These are phyloP conservation scores for Podarcis lilfordi DNA, from an alignment of 2,797 vertebrate genomes.

Conservation along the genomic window DNA sequence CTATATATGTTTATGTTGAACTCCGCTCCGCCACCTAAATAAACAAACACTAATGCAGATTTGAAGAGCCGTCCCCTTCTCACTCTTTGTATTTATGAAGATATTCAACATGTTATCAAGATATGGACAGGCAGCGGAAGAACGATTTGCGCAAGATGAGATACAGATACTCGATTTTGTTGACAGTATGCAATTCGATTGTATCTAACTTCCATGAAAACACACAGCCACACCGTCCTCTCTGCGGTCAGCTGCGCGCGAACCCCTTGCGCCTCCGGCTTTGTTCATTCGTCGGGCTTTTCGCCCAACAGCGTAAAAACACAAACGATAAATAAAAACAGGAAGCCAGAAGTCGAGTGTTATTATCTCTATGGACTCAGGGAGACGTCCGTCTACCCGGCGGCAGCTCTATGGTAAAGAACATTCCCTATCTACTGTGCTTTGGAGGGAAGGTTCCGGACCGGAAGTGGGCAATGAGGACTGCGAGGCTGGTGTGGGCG, in stretches of 20 bases:
- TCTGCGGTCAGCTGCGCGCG: no score
- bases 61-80: background rate
- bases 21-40: background rate
- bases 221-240: background rate
- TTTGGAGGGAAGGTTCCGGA: background rate
- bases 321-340: background rate
- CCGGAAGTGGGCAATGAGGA: background rate
- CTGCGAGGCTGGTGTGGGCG: no score
- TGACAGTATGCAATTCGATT: background rate
- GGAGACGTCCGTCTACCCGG: no score
- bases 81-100: background rate
- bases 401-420: background rate
- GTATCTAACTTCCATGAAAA: background rate
- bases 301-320: background rate
- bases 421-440: background rate
- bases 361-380: background rate
- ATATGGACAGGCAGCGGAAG: background rate
- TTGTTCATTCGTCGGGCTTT: background rate
- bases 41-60: background rate
- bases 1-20: no score
- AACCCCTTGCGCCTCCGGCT: background rate
- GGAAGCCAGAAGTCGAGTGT: background rate
- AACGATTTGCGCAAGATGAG: background rate
- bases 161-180: background rate
- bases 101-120: background rate